Evolutionary conservation across 2,113 vertebrate genomes (phyloP).

Genomic region (Machaerirhynchus nigripectus): DNA sequence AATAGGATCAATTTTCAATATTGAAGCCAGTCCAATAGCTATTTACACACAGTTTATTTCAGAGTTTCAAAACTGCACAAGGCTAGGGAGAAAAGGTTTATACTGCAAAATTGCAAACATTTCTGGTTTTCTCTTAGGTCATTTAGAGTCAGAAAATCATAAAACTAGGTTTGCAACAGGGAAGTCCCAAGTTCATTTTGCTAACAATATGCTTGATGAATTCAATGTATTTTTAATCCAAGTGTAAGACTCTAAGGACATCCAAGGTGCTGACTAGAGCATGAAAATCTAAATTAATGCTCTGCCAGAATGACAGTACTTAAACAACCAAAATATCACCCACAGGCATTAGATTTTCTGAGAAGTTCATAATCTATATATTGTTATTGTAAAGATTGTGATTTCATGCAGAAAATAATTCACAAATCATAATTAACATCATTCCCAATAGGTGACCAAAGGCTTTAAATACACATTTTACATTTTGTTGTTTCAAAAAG

Average conservation of each 20-base stretch:
- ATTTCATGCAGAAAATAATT: constrained; percentile 65
- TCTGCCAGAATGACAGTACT: constrained; percentile 54
- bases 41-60: constrained; percentile 10
- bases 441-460: neutral
- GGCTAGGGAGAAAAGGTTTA: neutral
- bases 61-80: neutral
- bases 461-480: constrained; percentile 38
- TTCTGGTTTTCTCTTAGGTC: constrained; percentile 39
- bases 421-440: constrained; percentile 57
- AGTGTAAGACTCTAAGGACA: constrained; percentile 58
- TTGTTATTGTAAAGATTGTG: constrained; percentile 64
- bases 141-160: constrained; percentile 55
- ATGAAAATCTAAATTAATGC: constrained; percentile 65
- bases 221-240: constrained; percentile 65
- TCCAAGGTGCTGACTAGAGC: constrained; percentile 57
- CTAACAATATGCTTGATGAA: constrained; percentile 59
- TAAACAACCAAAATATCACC: constrained; percentile 67
- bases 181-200: constrained; percentile 56
- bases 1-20: constrained; percentile 36
- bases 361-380: constrained; percentile 65
- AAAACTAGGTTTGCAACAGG: constrained; percentile 27
- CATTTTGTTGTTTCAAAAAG: constrained; percentile 37
- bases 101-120: neutral
- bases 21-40: constrained; percentile 17
- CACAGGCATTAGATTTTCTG: constrained; percentile 57